Base-by-base conservation (phyloP, 23 tunicate genomes). In the Diplosoma virens region DNA sequence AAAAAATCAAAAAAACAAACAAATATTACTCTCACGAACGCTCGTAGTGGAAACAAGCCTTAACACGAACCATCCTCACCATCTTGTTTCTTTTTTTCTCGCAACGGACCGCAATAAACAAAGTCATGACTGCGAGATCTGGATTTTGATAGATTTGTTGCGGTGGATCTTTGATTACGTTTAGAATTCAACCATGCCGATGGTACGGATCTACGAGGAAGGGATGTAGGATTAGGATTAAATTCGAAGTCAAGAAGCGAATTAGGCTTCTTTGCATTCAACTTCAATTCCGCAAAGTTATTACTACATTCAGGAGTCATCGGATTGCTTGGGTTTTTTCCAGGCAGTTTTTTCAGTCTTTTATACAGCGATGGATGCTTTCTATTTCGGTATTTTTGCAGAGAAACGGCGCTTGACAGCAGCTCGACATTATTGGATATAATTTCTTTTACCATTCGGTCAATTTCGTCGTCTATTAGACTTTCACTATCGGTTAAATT, bases 31-130 rank as follows among this genome's bases (percentile, higher is more conserved):
- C n/a, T n/a, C n/a, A n/a, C n/a, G n/a, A n/a, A n/a, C n/a, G n/a
- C n/a, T n/a, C n/a, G n/a, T n/a, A n/a, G n/a, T n/a, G n/a, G n/a
- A n/a, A n/a, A n/a, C n/a, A n/a, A n/a, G n/a, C n/a, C n/a, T n/a
- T n/a, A n/a, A n/a, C n/a, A n/a, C n/a, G n/a, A n/a, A n/a, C n/a
- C n/a, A n/a, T n/a, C n/a, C n/a, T n/a, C n/a, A n/a, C n/a, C n/a
- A n/a, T n/a, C 75, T 25, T 64, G 23, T 7, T 37, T 33, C n/a
- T 37, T 29, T n/a, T 11, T 64, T n/a, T 27, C 73, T 27, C 74
- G 45, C 60, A 25, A 2, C 1, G 75, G 87, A 4, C 87, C 87
- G 32, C 87, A 82, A 33, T 82, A 82, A n/a, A 47, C 87, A 52
- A 82, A 82, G 30, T 82, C 75, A 7, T 82, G 64, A 22, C 41